phyloP scores from a whole-genome alignment of 1,140 invertebrate species.

The Diprion similis region DNA sequence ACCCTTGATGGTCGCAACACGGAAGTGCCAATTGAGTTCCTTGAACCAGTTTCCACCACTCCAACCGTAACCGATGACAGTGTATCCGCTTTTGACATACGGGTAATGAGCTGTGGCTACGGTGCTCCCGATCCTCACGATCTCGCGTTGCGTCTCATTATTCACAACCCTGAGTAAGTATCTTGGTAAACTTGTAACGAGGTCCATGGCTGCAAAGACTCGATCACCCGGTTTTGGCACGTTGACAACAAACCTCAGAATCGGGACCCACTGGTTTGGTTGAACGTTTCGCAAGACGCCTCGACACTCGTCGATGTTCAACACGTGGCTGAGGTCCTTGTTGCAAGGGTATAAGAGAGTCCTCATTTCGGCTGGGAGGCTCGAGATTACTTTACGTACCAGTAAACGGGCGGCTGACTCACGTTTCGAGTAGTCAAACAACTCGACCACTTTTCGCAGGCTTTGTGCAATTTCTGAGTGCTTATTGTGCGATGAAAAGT shows the following conservation, averaged over 20 bases:
- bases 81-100: slow-evolving; percentile 42
- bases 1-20: slow-evolving; percentile 40
- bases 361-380: slow-evolving; percentile 6
- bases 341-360: slow-evolving; percentile 27
- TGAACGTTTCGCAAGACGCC: slow-evolving; percentile 23
- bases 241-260: slow-evolving; percentile 31
- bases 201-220: slow-evolving; percentile 33
- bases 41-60: slow-evolving; percentile 18
- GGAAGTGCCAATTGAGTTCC: slow-evolving; percentile 41
- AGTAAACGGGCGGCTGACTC: slow-evolving; percentile 23
- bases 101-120: slow-evolving; percentile 36
- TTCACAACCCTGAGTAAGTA: slow-evolving; percentile 46
- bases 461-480: slow-evolving; percentile 21
- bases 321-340: slow-evolving; percentile 32
- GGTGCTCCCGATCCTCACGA: slow-evolving; percentile 38
- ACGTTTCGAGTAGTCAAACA: slow-evolving; percentile 27
- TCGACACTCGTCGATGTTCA: slow-evolving; percentile 31
- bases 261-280: slow-evolving; percentile 33
- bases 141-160: slow-evolving; percentile 45
- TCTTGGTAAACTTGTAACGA: slow-evolving; percentile 38
- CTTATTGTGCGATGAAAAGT: slow-evolving; percentile 23
- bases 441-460: slow-evolving; percentile 26
- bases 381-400: slow-evolving; percentile 27
- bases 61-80: slow-evolving; percentile 50
- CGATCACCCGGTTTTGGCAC: slow-evolving; percentile 8